Evolutionary conservation across 2,888 invertebrate species (phyloP).

Genomic region (Ichneumon xanthorius): DNA sequence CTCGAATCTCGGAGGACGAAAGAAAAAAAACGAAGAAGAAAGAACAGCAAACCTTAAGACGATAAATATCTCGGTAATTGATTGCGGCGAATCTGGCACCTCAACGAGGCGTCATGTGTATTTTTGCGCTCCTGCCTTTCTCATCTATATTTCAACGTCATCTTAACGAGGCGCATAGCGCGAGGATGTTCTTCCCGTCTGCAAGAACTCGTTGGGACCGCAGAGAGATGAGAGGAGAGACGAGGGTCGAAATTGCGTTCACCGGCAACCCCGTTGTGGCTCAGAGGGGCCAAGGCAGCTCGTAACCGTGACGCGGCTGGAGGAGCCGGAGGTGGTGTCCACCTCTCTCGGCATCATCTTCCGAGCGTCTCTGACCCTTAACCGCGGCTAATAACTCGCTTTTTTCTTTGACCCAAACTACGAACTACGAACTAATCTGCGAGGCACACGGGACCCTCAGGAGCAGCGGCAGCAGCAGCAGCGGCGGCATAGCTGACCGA

Average conservation of each 20-base stretch:
- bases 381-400: slow-evolving; percentile 79
- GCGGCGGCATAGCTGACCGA: slow-evolving; percentile 30
- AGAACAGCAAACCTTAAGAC: not conserved
- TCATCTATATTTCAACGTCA: slow-evolving; percentile 42
- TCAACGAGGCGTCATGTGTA: not conserved
- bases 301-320: slow-evolving; percentile 51
- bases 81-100: not conserved
- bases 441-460: slow-evolving; percentile 68
- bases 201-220: slow-evolving; percentile 52
- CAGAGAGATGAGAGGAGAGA: slow-evolving; percentile 30
- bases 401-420: slow-evolving; percentile 75
- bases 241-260: slow-evolving; percentile 64
- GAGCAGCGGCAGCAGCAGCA: not conserved
- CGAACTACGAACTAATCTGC: slow-evolving; percentile 80
- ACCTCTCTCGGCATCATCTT: slow-evolving; percentile 75
- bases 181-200: slow-evolving; percentile 41
- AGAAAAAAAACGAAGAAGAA: not conserved
- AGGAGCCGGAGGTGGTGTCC: slow-evolving; percentile 31
- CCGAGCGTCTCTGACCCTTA: slow-evolving; percentile 72
- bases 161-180: slow-evolving; percentile 48
- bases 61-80: not conserved
- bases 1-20: not conserved
- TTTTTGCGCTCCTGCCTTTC: not conserved
- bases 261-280: slow-evolving; percentile 28
- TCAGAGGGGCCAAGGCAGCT: slow-evolving; percentile 37